Conservation (phyloP, 2,888 invertebrate species). For the Rapana venosa region DNA sequence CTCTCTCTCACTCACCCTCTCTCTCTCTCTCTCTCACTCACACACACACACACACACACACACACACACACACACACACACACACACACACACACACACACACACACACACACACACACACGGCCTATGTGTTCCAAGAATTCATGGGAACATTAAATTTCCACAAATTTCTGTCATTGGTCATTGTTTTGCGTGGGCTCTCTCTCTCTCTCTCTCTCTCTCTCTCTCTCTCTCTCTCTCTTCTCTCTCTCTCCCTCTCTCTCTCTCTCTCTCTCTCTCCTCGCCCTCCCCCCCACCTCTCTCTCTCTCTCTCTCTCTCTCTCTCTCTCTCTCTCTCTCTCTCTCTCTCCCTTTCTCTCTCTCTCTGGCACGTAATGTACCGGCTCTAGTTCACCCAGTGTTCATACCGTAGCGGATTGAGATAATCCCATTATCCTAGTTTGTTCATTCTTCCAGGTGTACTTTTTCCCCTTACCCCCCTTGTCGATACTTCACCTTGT, state of each 20-base stretch:
- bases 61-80: no score
- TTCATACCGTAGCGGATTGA: no score
- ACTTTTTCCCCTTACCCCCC: no score
- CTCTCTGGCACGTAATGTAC: background rate
- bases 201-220: constrained; percentile 31
- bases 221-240: constrained; percentile 29
- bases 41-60: no score
- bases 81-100: no score
- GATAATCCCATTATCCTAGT: no score
- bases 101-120: no score
- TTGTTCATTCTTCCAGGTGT: no score
- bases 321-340: constrained; percentile 14
- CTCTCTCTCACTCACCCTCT: constrained; percentile 29
- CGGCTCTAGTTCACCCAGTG: background rate
- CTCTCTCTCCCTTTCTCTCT: constrained; percentile 10
- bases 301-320: background rate
- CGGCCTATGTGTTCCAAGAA: no score
- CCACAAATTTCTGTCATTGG: background rate
- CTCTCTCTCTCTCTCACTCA: background rate
- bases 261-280: background rate
- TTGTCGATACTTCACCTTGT: no score
- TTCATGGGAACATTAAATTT: no score
- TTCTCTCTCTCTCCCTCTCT: background rate
- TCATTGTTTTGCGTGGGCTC: background rate
- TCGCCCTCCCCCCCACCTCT: background rate